Evolutionary conservation across 2,113 vertebrate genomes (phyloP).

Genomic region (Paramisgurnus dabryanus): DNA sequence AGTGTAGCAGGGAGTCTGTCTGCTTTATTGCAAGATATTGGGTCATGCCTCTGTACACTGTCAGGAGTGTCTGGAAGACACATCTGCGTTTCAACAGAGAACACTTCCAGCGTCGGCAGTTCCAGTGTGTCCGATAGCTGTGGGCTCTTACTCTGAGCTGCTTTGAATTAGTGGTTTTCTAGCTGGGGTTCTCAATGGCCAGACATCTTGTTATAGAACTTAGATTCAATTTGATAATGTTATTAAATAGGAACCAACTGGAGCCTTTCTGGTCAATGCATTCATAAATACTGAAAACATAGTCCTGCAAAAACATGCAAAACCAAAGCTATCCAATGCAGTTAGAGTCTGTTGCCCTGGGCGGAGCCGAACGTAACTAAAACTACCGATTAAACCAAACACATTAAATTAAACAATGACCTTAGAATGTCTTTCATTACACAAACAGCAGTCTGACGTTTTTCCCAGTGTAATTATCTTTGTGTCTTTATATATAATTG

Average conservation of each 20-base stretch:
- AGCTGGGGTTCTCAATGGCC: slow-evolving; percentile 3
- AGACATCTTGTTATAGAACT: slow-evolving; percentile 1
- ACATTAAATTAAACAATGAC: slow-evolving; percentile 46
- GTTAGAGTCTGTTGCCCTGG: not conserved
- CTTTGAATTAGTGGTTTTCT: slow-evolving; percentile 24
- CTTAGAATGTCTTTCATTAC: slow-evolving; percentile 46
- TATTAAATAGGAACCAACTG: not conserved
- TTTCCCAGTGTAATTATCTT: slow-evolving; percentile 43
- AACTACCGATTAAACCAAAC: slow-evolving; percentile 42
- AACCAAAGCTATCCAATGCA: not conserved
- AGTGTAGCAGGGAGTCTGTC: slow-evolving; percentile 32
- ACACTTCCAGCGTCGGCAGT: not conserved
- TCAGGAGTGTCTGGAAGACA: slow-evolving; percentile 12
- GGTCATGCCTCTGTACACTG: slow-evolving; percentile 39
- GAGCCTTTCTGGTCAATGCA: not conserved
- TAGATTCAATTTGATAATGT: not conserved
- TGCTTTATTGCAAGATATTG: slow-evolving; percentile 41
- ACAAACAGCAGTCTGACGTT: slow-evolving; percentile 14
- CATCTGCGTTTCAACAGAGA: not conserved
- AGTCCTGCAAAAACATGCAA: slow-evolving; percentile 43
- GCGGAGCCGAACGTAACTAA: slow-evolving; percentile 35
- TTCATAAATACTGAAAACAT: slow-evolving; percentile 48
- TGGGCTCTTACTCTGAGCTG: not conserved
- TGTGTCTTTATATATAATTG: slow-evolving; percentile 30
- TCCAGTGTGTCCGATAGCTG: slow-evolving; percentile 1